Conservation (phyloP, 2,888 invertebrate species). For the Nomada ruficornis region DNA sequence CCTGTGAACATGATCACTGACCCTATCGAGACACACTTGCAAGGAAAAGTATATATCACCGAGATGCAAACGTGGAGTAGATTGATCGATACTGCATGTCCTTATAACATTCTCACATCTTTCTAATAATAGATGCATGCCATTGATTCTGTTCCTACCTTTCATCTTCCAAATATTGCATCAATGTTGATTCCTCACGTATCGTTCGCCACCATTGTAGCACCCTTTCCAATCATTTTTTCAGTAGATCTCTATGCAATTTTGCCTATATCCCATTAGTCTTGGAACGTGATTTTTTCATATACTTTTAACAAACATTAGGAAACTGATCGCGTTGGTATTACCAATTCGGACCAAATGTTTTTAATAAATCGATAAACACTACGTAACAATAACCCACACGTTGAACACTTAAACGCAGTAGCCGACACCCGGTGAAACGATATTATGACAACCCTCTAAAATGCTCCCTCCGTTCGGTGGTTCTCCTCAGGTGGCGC, state of each 20-base stretch:
- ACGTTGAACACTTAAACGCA: too few species aligned
- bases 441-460: conserved; percentile 41
- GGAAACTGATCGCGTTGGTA: too few species aligned
- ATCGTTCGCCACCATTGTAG: too few species aligned
- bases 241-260: too few species aligned
- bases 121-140: background rate
- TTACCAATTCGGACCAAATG: too few species aligned
- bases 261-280: too few species aligned
- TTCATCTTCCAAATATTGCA: background rate
- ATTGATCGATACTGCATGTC: background rate
- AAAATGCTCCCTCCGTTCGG: conserved; percentile 66
- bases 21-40: background rate
- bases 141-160: background rate
- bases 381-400: too few species aligned
- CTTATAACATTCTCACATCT: conserved; percentile 2
- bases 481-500: conserved; percentile 83
- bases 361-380: too few species aligned
- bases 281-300: too few species aligned
- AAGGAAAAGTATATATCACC: background rate
- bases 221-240: too few species aligned
- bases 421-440: conserved; percentile 11
- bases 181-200: background rate
- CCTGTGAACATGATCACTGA: too few species aligned
- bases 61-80: background rate
- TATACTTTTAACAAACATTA: too few species aligned